Base-by-base conservation (phyloP, 2,113 vertebrate genomes). In the Antechinus flavipes region DNA sequence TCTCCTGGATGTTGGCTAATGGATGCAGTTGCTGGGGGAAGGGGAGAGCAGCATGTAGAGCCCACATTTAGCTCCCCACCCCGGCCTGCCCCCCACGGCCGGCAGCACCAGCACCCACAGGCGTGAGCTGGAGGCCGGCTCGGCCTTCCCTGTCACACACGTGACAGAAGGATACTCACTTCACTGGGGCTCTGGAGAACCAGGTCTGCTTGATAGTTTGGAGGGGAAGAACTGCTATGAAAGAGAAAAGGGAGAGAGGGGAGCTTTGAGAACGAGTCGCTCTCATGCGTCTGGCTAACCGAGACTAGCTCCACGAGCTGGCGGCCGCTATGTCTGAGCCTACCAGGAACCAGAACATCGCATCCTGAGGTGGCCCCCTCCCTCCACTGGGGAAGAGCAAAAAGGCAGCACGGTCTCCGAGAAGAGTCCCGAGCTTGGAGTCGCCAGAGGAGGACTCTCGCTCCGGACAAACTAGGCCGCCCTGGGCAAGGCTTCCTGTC, bases 161-260 rank as follows among this genome's bases (percentile, higher is more conserved):
- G 50, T 7, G 93, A 16, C 50, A 30, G n/a, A 94, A 95, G 93
- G 92, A 92, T 16, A 99, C 99, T 99, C 91, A 99, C 99, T 98
- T 99, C 99, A 94, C 97, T 98, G 97, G 98, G 98, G 8, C 97
- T 97, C 94, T 98, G 99, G 98, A 98, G 97, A 95, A 97, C 98
- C 96, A 98, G 98, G 96, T 99, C 99, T 98, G 98, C 99, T 98
- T 99, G 99, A 98, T 99, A 99, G 99, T 99, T 99, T 97, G 99
- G 99, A 96, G 99, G 99, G 91, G 99, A 99, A 84, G 99, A 99
- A 98, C 99, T 99, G 98, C 99, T 99, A 93, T 3, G 47, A 47
- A 47, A 47, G 47, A 0, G 93, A 90, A 97, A 56, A 97, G 89
- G 55, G 93, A 55, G 98, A 25, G 96, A 8, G 58, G 54, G 91